phyloP scores from a whole-genome alignment of 2,113 vertebrate species.

The Rhegmatorhina hoffmannsi region DNA sequence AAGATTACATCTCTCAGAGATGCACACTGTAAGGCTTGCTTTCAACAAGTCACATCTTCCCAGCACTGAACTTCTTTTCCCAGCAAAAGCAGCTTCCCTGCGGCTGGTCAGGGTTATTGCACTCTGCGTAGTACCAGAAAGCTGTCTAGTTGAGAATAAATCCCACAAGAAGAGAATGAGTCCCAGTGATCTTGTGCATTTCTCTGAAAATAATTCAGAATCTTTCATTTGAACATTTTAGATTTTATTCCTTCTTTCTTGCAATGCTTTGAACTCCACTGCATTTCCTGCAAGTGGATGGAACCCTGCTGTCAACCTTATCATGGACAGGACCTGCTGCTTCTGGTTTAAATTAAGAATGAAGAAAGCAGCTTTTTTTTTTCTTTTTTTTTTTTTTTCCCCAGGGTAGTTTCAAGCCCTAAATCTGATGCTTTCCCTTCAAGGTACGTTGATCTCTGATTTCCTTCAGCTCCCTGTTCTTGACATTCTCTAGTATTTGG shows the following conservation, averaged over 20 bases:
- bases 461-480: background rate
- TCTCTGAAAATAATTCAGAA: background rate
- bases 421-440: background rate
- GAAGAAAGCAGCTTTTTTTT: background rate
- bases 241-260: background rate
- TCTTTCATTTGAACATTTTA: background rate
- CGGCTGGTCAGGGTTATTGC: background rate
- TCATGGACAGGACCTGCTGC: background rate
- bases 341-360: background rate
- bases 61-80: background rate
- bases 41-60: conserved; percentile 1
- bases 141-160: background rate
- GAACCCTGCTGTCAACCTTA: background rate
- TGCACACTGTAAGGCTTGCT: background rate
- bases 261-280: background rate
- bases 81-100: conserved; percentile 17
- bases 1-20: background rate
- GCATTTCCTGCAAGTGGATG: background rate
- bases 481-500: background rate
- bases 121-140: background rate
- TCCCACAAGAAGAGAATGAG: background rate
- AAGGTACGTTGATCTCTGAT: background rate
- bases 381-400: background rate
- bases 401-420: background rate
- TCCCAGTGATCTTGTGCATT: background rate